phyloP scores from a whole-genome alignment of 1,140 invertebrate genomes.

The Platyura marginata region DNA sequence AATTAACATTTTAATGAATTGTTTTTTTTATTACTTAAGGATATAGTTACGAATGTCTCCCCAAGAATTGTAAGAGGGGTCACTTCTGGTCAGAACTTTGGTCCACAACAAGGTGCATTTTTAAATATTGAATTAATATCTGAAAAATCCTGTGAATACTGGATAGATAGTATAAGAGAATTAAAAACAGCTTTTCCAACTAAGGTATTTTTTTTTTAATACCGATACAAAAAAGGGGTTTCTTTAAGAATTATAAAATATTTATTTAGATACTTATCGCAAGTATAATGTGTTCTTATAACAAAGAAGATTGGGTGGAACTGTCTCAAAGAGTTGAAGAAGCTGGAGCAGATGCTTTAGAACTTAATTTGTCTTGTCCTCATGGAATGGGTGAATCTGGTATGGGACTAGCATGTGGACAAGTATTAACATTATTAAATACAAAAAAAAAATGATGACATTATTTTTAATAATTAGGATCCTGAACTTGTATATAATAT shows the following conservation, averaged over 20 bases:
- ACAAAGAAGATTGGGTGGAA: constrained; percentile 74
- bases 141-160: constrained; percentile 87
- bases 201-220: no score
- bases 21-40: constrained; percentile 30
- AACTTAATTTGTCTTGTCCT: constrained; percentile 93
- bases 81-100: constrained; percentile 79
- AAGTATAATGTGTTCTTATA: constrained; percentile 90
- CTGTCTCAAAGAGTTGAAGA: constrained; percentile 60
- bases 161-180: constrained; percentile 76
- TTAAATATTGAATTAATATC: constrained; percentile 97
- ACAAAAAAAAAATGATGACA: no score
- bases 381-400: constrained; percentile 97
- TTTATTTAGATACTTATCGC: constrained; percentile 89
- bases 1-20: neutral
- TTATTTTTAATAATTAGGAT: no score
- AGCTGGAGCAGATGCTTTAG: constrained; percentile 83
- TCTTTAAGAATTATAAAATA: no score
- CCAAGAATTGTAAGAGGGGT: constrained; percentile 87
- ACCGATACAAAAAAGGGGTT: no score
- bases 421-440: no score
- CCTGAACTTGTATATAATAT: constrained; percentile 75
- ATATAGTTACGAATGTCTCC: constrained; percentile 90
- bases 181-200: constrained; percentile 83
- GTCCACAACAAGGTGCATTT: constrained; percentile 85
- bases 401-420: constrained; percentile 95